Percentiles rank a stretch among this genome's conserved stretches.
phyloP scores from a whole-genome alignment of 2,113 vertebrate species.

The Isichthys henryi region DNA sequence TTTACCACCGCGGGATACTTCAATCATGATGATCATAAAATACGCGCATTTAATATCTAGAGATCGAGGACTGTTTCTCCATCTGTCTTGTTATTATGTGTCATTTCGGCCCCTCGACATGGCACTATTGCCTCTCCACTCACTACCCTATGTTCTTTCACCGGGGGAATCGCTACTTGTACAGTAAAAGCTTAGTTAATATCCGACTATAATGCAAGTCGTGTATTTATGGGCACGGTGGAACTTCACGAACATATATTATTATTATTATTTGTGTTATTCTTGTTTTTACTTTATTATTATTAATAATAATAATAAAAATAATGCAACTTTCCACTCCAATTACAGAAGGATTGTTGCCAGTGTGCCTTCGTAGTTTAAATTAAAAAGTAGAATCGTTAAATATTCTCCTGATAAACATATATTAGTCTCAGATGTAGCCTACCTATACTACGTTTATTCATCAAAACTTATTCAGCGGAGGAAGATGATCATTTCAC shows the following conservation, averaged over 20 bases:
- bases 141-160: background rate
- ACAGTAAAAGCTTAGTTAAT: conserved; percentile 5
- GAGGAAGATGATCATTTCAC: background rate
- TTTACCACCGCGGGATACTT: background rate
- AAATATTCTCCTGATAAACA: background rate
- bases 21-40: background rate
- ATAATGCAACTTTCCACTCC: background rate
- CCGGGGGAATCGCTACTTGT: background rate
- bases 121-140: background rate
- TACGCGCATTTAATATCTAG: background rate
- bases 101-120: conserved; percentile 12
- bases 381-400: background rate
- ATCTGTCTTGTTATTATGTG: background rate
- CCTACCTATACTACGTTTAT: background rate
- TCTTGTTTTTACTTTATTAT: background rate
- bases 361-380: background rate
- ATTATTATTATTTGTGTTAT: background rate
- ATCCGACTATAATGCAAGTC: background rate
- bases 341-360: background rate
- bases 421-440: background rate
- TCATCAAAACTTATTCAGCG: background rate
- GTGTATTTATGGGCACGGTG: background rate
- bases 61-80: background rate
- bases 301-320: background rate
- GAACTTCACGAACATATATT: background rate